Evolutionary conservation across 2,113 vertebrate species (phyloP).

Genomic region (Plotosus lineatus): DNA sequence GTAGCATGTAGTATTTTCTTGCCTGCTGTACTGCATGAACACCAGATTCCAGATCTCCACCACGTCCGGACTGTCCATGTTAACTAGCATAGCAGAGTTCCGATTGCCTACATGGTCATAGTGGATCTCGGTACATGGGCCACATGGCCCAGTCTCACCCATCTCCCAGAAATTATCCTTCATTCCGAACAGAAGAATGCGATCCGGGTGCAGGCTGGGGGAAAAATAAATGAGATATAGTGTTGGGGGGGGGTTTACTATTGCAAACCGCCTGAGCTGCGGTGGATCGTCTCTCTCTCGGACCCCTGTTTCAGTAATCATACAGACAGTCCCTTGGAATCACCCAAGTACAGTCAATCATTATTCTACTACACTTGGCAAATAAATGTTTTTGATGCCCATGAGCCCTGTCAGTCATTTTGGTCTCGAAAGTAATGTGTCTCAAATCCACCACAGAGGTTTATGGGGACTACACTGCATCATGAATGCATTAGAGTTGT

Average conservation of each 20-base stretch:
- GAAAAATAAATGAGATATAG: neutral
- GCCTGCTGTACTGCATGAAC: slow-evolving; percentile 94
- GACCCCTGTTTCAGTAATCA: too few species aligned
- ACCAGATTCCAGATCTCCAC: slow-evolving; percentile 98
- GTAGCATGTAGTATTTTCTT: neutral
- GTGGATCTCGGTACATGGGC: slow-evolving; percentile 95
- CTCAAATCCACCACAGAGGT: too few species aligned
- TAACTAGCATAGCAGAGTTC: slow-evolving; percentile 74
- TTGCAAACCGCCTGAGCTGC: too few species aligned
- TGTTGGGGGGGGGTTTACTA: too few species aligned
- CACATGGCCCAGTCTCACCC: slow-evolving; percentile 90
- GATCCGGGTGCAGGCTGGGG: slow-evolving; percentile 74
- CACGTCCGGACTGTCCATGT: slow-evolving; percentile 78
- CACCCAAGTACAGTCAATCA: too few species aligned
- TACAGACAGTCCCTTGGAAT: too few species aligned
- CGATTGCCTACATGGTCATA: slow-evolving; percentile 83
- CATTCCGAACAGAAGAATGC: slow-evolving; percentile 80
- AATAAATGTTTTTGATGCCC: too few species aligned
- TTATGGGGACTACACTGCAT: too few species aligned
- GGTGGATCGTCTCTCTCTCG: too few species aligned
- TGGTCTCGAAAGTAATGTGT: neutral
- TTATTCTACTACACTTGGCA: too few species aligned
- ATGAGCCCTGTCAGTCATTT: neutral
- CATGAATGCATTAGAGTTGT: too few species aligned
- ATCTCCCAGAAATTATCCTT: slow-evolving; percentile 98